These are phyloP conservation scores for Tribolium madens DNA, from an alignment of 1,140 invertebrate species.

Conservation along the genomic window DNA sequence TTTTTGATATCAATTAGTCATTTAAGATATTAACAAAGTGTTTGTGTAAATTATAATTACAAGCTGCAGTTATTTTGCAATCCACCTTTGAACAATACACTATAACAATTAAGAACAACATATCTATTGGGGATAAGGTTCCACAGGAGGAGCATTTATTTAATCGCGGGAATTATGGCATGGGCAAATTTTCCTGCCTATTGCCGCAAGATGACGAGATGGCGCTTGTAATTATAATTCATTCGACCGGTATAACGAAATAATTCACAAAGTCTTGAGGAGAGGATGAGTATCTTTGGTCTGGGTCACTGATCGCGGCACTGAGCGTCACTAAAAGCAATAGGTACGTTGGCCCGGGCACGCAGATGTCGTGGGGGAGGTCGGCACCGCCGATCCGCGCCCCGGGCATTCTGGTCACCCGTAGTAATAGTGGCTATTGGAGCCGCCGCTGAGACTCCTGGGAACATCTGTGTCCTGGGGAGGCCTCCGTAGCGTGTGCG, in stretches of 20 bases:
- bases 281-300: slow-evolving; percentile 50
- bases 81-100: slow-evolving; percentile 16
- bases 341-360: slow-evolving; percentile 64
- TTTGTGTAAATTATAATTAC: slow-evolving; percentile 43
- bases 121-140: slow-evolving; percentile 13
- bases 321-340: slow-evolving; percentile 59
- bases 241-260: slow-evolving; percentile 8
- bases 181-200: neutral
- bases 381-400: slow-evolving; percentile 50
- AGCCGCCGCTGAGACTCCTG: slow-evolving; percentile 52
- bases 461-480: slow-evolving; percentile 46
- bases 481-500: slow-evolving; percentile 55
- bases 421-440: slow-evolving; percentile 61
- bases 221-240: slow-evolving; percentile 41
- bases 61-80: slow-evolving; percentile 12
- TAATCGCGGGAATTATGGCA: neutral
- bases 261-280: slow-evolving; percentile 48
- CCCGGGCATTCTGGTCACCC: slow-evolving; percentile 63
- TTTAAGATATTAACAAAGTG: slow-evolving; percentile 36
- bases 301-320: slow-evolving; percentile 48
- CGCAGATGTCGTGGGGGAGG: slow-evolving; percentile 55
- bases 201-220: neutral
- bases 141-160: slow-evolving; percentile 22
- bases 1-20: slow-evolving; percentile 41
- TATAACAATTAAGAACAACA: slow-evolving; percentile 37